phyloP scores from a whole-genome alignment of 2,113 vertebrate genomes.

The Scortum barcoo region DNA sequence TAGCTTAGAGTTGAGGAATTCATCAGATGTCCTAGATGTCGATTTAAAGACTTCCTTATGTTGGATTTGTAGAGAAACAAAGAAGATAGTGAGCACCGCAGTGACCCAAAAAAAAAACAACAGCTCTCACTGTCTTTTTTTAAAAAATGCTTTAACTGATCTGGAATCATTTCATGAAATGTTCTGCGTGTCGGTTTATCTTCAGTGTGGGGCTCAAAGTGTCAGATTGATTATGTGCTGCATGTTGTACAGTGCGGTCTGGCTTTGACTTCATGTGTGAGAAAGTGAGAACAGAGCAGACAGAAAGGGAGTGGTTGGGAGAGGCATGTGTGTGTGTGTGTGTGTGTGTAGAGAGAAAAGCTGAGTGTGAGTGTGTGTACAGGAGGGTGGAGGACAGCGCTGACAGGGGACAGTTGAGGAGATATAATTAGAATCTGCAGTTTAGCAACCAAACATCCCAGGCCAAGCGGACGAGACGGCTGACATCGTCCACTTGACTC shows the following conservation, averaged over 20 bases:
- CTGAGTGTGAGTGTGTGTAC: constrained; percentile 31
- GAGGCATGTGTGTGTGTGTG: constrained; percentile 11
- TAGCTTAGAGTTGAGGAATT: constrained; percentile 27
- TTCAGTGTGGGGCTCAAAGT: constrained; percentile 38
- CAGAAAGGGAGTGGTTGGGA: constrained; percentile 42
- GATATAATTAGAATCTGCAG: constrained; percentile 83
- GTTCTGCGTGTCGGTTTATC: constrained; percentile 38
- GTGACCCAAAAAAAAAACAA: neutral
- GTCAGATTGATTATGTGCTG: constrained; percentile 56
- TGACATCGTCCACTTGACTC: constrained; percentile 35
- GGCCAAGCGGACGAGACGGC: constrained; percentile 45
- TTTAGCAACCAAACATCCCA: constrained; percentile 73
- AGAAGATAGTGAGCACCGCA: neutral
- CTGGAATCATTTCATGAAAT: constrained; percentile 2
- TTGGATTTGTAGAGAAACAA: no score
- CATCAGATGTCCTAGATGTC: constrained; percentile 15
- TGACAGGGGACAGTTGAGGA: constrained; percentile 79
- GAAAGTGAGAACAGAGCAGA: constrained; percentile 50
- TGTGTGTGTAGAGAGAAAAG: no score
- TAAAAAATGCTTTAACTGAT: neutral
- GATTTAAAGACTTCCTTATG: no score
- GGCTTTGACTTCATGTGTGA: constrained; percentile 50
- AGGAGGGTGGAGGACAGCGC: constrained; percentile 67
- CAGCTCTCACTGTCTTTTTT: neutral
- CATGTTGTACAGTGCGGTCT: constrained; percentile 16